Conservation (phyloP, 2,113 vertebrate genomes). For the Gracilinanus agilis region DNA sequence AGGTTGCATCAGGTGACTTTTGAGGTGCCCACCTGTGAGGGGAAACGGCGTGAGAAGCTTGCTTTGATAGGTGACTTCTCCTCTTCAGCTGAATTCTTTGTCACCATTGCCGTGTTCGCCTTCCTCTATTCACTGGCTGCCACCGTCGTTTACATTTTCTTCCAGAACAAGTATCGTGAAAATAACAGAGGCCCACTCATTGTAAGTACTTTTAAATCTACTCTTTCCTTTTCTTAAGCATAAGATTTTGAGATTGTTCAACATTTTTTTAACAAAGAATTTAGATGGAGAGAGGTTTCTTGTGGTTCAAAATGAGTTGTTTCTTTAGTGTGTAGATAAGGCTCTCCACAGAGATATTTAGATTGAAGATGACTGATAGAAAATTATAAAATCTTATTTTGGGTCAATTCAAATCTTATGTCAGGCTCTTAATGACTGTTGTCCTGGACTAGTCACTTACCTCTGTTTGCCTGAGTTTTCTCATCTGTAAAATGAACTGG, state of each 20-base stretch:
- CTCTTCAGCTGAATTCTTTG: slow-evolving; percentile 98
- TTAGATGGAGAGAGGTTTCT: neutral
- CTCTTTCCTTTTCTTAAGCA: fast-evolving
- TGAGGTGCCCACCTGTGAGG: slow-evolving; percentile 93
- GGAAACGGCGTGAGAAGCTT: slow-evolving; percentile 89
- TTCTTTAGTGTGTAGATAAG: neutral
- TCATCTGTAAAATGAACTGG: too few species aligned
- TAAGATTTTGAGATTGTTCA: neutral
- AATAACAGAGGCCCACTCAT: slow-evolving; percentile 95
- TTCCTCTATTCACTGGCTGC: slow-evolving; percentile 97
- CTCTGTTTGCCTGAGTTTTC: too few species aligned
- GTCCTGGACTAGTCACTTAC: too few species aligned
- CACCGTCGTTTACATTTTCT: slow-evolving; percentile 96
- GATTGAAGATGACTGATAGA: neutral
- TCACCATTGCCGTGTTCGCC: slow-evolving; percentile 97
- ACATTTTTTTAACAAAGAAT: neutral
- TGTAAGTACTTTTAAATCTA: slow-evolving; percentile 86
- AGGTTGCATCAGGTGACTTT: slow-evolving; percentile 97
- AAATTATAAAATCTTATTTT: neutral
- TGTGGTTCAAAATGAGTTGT: slow-evolving; percentile 9
- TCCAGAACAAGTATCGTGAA: slow-evolving; percentile 96
- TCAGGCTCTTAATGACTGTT: too few species aligned
- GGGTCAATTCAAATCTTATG: neutral
- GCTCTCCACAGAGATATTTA: neutral
- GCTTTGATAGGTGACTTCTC: slow-evolving; percentile 96